Evolutionary conservation across 2,113 vertebrate species (phyloP).

Genomic region (Ptilonorhynchus violaceus): DNA sequence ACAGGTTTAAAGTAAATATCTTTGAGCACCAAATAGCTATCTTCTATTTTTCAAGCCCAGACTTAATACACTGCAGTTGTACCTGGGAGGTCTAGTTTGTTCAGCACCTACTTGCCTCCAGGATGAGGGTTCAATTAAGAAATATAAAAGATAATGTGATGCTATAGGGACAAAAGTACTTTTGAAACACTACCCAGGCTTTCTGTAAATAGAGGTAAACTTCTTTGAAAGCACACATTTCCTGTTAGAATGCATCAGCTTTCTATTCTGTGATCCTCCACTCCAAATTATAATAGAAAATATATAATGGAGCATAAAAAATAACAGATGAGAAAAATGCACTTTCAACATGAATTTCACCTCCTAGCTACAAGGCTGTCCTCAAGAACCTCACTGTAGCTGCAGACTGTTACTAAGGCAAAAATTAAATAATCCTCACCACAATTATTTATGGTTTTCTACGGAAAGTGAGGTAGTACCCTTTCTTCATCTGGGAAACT

Average conservation of each 20-base stretch:
- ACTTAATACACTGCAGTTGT: neutral
- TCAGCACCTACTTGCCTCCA: conserved; percentile 8
- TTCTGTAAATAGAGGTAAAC: conserved; percentile 17
- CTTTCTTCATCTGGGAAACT: neutral
- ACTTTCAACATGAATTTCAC: neutral
- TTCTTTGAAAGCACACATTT: conserved; percentile 23
- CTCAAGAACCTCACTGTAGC: neutral
- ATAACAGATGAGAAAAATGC: neutral
- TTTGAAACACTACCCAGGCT: conserved; percentile 4
- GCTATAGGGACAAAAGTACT: neutral
- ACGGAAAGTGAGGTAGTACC: neutral
- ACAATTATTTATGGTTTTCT: neutral
- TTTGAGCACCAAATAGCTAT: neutral
- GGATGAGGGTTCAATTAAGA: conserved; percentile 41
- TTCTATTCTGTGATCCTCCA: neutral
- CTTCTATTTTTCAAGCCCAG: conserved; percentile 29
- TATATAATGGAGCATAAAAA: conserved; percentile 8
- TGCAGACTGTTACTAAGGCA: neutral
- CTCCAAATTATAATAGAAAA: conserved; percentile 34
- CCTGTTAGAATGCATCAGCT: neutral
- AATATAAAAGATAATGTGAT: conserved; percentile 41
- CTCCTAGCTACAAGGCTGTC: neutral
- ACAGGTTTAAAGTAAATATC: neutral
- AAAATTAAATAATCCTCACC: neutral
- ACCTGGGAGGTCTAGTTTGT: neutral